A percentile compares a stretch with the other conserved stretches of the same genome.
These are phyloP conservation scores for Tamandua tetradactyla DNA, from an alignment of 2,797 vertebrate genomes.

Conservation along the genomic window DNA sequence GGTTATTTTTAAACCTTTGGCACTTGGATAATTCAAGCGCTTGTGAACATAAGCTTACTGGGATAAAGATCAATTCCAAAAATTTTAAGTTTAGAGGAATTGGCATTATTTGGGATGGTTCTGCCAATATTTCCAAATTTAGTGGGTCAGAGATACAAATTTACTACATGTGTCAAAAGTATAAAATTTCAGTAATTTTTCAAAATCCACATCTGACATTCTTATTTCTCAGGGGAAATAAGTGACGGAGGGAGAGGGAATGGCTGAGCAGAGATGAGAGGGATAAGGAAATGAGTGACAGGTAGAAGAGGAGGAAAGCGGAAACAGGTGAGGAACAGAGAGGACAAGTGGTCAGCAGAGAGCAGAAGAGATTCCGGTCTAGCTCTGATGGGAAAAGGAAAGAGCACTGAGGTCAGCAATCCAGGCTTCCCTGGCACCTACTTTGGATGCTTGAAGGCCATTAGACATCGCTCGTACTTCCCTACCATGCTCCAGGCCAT, in stretches of 20 bases:
- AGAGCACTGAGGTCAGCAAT: rapidly evolving
- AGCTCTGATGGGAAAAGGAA: background rate
- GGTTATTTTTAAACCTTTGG: conserved; percentile 34
- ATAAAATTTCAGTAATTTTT: background rate
- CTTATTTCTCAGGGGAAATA: background rate
- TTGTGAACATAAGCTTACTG: background rate
- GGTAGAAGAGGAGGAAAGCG: background rate
- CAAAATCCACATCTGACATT: background rate
- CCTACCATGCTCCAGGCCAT: conserved; percentile 91
- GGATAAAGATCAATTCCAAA: conserved; percentile 5
- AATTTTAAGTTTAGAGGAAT: conserved; percentile 13
- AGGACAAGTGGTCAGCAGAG: background rate
- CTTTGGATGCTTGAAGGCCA: conserved; percentile 91
- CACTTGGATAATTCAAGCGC: background rate
- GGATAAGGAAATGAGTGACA: background rate
- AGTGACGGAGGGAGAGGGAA: background rate
- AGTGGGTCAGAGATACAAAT: background rate
- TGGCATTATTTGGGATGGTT: background rate
- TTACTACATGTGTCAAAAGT: background rate
- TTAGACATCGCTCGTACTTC: conserved; percentile 85
- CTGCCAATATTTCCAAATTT: background rate
- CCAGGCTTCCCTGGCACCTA: conserved; percentile 78
- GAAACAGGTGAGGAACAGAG: background rate
- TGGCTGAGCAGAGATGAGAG: background rate
- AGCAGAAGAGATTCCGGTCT: background rate